Conservation (phyloP, 30 jellyfish, hydroid and myxozoan species). For the Turritopsis dohrnii region DNA sequence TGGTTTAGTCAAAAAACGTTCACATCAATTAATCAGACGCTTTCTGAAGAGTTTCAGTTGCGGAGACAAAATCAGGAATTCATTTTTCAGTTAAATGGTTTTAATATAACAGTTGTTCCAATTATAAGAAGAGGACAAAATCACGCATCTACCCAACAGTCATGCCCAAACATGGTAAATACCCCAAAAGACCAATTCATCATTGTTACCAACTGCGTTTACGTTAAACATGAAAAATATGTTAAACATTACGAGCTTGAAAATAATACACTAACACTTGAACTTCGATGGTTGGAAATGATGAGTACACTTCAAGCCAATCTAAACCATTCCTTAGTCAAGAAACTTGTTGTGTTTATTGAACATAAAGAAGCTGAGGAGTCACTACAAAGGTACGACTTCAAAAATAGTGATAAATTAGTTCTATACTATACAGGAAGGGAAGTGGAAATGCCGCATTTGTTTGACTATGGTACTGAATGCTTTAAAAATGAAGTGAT, state of each 20-base stretch:
- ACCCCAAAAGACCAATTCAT: not conserved
- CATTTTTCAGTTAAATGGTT: not conserved
- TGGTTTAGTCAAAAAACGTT: no score
- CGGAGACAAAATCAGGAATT: no score
- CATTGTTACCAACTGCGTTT: not conserved
- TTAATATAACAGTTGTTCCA: not conserved
- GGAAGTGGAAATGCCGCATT: not conserved
- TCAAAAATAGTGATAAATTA: not conserved
- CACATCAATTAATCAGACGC: no score
- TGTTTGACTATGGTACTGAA: not conserved
- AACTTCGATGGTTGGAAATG: conserved; percentile 3
- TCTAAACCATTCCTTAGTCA: not conserved
- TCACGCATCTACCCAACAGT: not conserved
- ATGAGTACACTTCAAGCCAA: not conserved
- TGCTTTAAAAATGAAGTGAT: not conserved
- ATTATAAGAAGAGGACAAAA: no score
- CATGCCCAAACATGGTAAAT: not conserved
- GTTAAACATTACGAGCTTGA: not conserved
- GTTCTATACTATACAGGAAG: not conserved
- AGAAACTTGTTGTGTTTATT: not conserved
- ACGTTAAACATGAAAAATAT: not conserved
- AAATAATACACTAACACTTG: no score
- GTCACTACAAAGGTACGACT: not conserved
- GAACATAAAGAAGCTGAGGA: not conserved
- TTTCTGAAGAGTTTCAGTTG: no score